Evolutionary conservation across 2,888 invertebrate species (phyloP).

Genomic region (Limulus polyphemus): DNA sequence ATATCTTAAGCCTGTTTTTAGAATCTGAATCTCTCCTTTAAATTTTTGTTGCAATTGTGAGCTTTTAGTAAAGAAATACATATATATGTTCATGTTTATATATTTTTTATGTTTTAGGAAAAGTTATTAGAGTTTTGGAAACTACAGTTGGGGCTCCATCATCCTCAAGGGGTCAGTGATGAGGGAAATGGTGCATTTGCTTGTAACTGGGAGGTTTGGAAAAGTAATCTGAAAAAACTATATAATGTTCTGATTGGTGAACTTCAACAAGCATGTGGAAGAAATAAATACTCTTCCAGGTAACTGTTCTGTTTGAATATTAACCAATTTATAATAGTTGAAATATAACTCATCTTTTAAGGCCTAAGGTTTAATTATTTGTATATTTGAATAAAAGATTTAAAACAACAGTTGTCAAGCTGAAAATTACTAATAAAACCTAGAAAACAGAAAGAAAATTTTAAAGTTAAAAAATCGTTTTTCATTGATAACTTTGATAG

Average conservation of each 20-base stretch:
- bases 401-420: too few relatives aligned
- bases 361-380: too few relatives aligned
- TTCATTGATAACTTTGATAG: too few relatives aligned
- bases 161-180: conserved; percentile 39
- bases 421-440: too few relatives aligned
- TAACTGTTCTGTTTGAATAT: not conserved
- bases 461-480: too few relatives aligned
- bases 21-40: too few relatives aligned
- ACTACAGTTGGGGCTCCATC: conserved; percentile 44
- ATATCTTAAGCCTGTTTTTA: too few relatives aligned
- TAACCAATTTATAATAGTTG: too few relatives aligned
- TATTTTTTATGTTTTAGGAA: conserved; percentile 6
- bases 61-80: not conserved
- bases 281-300: conserved; percentile 17
- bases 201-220: conserved; percentile 13
- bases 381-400: too few relatives aligned
- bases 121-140: conserved; percentile 41
- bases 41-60: too few relatives aligned
- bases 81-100: not conserved
- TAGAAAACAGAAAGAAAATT: too few relatives aligned
- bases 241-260: conserved; percentile 42
- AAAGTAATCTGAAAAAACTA: conserved; percentile 10
- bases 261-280: conserved; percentile 38
- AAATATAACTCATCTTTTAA: too few relatives aligned
- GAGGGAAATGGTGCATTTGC: conserved; percentile 27